Evolutionary conservation across 2,797 vertebrate genomes (phyloP).

Genomic region (Cryptoprocta ferox): DNA sequence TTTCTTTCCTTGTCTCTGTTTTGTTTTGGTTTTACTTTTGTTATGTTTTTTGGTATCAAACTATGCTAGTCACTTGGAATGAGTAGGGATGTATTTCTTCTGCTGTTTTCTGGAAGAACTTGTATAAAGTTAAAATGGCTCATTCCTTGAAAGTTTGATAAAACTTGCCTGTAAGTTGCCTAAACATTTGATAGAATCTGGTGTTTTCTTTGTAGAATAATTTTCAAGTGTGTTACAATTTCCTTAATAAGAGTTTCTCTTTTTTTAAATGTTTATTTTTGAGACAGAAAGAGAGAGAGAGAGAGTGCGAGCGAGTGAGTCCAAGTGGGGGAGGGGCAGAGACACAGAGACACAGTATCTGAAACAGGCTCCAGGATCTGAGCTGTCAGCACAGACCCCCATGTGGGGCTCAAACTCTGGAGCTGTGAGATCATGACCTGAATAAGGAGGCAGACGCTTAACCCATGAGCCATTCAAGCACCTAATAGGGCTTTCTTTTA

Average conservation of each 20-base stretch:
- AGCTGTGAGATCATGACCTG: no score
- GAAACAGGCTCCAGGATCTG: no score
- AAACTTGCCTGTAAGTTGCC: background rate
- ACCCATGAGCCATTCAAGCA: no score
- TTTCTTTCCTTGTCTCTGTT: background rate
- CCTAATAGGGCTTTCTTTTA: background rate
- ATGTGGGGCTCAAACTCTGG: no score
- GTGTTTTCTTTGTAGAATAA: background rate
- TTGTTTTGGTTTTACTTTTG: background rate
- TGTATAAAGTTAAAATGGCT: background rate
- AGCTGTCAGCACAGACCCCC: no score
- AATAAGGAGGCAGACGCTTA: no score
- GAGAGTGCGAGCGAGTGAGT: no score
- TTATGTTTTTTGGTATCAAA: background rate
- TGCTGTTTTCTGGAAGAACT: background rate
- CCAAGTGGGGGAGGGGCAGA: no score
- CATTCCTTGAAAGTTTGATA: background rate
- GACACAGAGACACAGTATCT: no score
- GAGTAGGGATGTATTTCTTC: background rate
- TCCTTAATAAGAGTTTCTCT: background rate
- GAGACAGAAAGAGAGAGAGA: no score
- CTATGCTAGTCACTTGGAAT: background rate
- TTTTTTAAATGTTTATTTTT: no score
- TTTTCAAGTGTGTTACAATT: background rate
- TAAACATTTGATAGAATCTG: background rate